Conservation (phyloP, 2,888 invertebrate species). For the Leptinotarsa rubiginosa region DNA sequence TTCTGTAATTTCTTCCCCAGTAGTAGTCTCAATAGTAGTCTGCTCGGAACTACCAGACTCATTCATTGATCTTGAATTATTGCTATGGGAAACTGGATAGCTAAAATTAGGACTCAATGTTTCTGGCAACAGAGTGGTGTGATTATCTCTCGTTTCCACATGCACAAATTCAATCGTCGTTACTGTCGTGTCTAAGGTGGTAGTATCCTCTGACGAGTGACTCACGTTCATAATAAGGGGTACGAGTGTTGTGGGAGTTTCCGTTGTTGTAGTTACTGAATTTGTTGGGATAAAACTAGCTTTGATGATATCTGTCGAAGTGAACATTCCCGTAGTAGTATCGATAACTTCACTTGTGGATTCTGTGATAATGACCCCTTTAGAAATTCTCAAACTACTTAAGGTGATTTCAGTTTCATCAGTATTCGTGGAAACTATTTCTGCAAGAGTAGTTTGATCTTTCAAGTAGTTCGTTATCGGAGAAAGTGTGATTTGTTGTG, state of each 20-base stretch:
- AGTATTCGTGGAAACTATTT: constrained; percentile 22
- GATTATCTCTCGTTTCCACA: constrained; percentile 54
- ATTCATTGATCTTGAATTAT: constrained; percentile 22
- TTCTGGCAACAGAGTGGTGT: constrained; percentile 58
- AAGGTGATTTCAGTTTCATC: constrained; percentile 40
- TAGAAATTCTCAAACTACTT: constrained; percentile 40
- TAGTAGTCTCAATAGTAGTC: constrained; percentile 51
- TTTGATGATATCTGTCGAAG: constrained; percentile 36
- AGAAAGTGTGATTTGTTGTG: constrained; percentile 24
- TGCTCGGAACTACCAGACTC: constrained; percentile 14
- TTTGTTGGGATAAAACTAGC: constrained; percentile 23
- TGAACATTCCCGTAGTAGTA: constrained; percentile 42
- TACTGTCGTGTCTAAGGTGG: constrained; percentile 27
- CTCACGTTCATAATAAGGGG: constrained; percentile 47
- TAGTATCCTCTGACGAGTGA: constrained; percentile 23
- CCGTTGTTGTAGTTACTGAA: constrained; percentile 11
- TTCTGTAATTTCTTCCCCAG: constrained; percentile 54
- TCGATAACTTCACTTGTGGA: constrained; percentile 28
- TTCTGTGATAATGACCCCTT: constrained; percentile 31
- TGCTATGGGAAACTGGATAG: constrained; percentile 44
- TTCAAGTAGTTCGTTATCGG: background rate
- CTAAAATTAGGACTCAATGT: constrained; percentile 60
- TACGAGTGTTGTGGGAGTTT: constrained; percentile 37
- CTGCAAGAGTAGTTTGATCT: constrained; percentile 1
- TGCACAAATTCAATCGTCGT: constrained; percentile 46